phyloP scores from a whole-genome alignment of 2,113 vertebrate genomes.

The Rynchops niger region DNA sequence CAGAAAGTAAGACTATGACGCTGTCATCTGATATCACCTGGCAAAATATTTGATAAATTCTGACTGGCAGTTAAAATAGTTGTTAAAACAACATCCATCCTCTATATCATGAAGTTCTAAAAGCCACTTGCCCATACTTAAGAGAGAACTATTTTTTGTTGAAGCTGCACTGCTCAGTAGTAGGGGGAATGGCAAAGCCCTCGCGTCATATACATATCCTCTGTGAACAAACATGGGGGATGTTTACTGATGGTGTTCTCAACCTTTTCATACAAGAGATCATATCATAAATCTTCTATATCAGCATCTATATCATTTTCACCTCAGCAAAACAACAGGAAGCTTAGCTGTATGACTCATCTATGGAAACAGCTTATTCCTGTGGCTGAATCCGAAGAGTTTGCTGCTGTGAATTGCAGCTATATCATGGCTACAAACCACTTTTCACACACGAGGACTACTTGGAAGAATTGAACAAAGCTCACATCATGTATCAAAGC shows the following conservation, averaged over 20 bases:
- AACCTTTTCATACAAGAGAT: neutral
- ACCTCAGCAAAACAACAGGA: neutral
- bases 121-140: neutral
- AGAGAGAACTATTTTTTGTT: neutral
- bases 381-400: neutral
- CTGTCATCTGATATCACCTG: neutral
- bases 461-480: neutral
- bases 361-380: neutral
- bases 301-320: neutral
- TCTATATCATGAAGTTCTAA: neutral
- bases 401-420: neutral
- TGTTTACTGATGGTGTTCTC: neutral
- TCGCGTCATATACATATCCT: neutral
- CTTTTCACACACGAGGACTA: neutral
- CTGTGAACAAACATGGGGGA: neutral
- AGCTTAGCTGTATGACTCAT: too few species aligned
- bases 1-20: neutral
- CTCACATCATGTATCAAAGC: neutral
- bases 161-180: neutral
- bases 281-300: neutral
- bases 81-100: neutral
- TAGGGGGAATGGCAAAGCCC: neutral
- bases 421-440: neutral
- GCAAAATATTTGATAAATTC: neutral
- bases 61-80: neutral